phyloP scores from a whole-genome alignment of 2,888 invertebrate species.

The Sinotaia quadrata region DNA sequence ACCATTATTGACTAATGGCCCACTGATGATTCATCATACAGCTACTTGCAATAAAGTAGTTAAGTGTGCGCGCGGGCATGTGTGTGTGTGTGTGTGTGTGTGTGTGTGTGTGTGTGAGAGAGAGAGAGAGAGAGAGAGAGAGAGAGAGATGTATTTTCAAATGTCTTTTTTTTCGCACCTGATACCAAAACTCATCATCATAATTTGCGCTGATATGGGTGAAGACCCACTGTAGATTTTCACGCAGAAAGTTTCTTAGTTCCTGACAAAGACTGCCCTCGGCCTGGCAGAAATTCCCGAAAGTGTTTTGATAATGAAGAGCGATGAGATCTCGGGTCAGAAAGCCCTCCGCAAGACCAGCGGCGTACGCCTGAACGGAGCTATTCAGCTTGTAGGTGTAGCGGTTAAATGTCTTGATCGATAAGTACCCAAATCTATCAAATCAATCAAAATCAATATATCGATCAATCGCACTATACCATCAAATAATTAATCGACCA shows the following conservation, averaged over 20 bases:
- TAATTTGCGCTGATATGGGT: conserved; percentile 74
- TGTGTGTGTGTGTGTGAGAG: not conserved
- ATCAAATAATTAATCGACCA: too few species aligned
- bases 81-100: conserved; percentile 1
- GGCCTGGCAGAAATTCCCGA: conserved; percentile 76
- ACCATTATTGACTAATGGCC: too few species aligned
- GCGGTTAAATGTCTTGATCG: conserved; percentile 7
- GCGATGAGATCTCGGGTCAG: conserved; percentile 83
- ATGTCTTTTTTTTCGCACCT: conserved; percentile 78
- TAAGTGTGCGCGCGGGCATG: not conserved
- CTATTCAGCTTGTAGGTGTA: conserved; percentile 17
- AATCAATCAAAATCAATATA: too few species aligned
- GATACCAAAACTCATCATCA: conserved; percentile 86
- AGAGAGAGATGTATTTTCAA: not conserved
- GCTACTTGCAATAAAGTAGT: not conserved
- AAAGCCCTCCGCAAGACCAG: conserved; percentile 87
- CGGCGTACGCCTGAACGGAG: conserved; percentile 85
- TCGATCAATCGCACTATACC: too few species aligned
- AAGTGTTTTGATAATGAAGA: conserved; percentile 84
- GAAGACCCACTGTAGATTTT: conserved; percentile 79
- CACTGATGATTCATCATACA: too few species aligned
- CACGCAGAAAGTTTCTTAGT: conserved; percentile 78
- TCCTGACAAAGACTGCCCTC: conserved; percentile 76
- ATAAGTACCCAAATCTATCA: conserved; percentile 8
- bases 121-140: not conserved